Percentiles rank a stretch among this genome's conserved stretches.
Conservation (phyloP, 92 coral and sea anemone genomes). For the Zoanthus sansibaricus region DNA sequence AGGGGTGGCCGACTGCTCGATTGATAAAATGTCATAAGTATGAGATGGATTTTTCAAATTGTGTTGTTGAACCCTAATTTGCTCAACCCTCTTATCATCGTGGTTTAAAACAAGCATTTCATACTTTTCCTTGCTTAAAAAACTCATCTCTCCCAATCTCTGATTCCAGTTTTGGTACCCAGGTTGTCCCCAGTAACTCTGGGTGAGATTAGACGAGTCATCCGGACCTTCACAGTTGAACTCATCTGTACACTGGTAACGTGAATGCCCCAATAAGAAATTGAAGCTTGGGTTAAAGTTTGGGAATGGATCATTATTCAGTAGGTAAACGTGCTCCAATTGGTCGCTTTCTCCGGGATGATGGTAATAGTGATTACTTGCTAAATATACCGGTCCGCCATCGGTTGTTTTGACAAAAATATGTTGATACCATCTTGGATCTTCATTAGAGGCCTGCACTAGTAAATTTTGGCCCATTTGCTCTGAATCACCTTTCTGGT, state of each 20-base stretch:
- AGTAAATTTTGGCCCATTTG: constrained; percentile 25
- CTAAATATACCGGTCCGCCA: constrained; percentile 13
- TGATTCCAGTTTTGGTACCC: not conserved
- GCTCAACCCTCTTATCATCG: constrained; percentile 37
- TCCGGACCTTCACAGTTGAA: not conserved
- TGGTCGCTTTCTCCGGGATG: constrained; percentile 12
- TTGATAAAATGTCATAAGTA: constrained; percentile 32
- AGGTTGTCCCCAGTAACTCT: not conserved
- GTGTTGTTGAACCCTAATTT: constrained; percentile 28
- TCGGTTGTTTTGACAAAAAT: constrained; percentile 17
- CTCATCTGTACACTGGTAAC: not conserved
- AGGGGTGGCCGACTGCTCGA: constrained; percentile 26
- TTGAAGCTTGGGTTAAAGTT: not conserved
- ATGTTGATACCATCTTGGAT: constrained; percentile 46
- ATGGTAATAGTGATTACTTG: constrained; percentile 21
- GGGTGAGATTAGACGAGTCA: not conserved
- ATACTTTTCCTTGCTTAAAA: constrained; percentile 3
- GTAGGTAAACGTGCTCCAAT: constrained; percentile 28
- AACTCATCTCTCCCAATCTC: not conserved
- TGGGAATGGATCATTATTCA: not conserved
- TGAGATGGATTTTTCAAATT: not conserved
- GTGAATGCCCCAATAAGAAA: not conserved
- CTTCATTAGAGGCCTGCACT: constrained; percentile 38
- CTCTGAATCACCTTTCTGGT: not conserved
- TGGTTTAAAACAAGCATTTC: constrained; percentile 41